Conservation (phyloP, 1,140 invertebrate species). For the Oncopodura yosiiana region DNA sequence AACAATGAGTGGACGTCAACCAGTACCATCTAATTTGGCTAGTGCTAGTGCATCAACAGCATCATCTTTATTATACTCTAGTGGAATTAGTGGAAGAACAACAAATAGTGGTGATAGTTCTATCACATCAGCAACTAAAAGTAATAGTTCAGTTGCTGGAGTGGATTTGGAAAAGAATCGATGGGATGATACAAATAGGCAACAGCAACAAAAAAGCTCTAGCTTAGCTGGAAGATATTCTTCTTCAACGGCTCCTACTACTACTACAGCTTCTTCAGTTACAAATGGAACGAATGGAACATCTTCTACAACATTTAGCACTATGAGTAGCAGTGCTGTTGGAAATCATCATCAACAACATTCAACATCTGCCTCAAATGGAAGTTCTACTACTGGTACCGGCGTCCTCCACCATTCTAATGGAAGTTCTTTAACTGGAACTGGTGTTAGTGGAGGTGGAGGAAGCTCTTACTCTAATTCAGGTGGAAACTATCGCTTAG, state of each 20-base stretch:
- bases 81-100: slow-evolving; percentile 1
- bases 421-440: slow-evolving; percentile 31
- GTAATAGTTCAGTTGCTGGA: background rate
- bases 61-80: slow-evolving; percentile 18
- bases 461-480: slow-evolving; percentile 14
- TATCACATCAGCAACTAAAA: slow-evolving; percentile 8
- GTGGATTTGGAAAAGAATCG: slow-evolving; percentile 21
- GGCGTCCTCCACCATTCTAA: slow-evolving; percentile 22
- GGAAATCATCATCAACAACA: slow-evolving; percentile 18
- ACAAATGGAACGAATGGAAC: background rate
- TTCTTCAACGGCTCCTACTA: background rate
- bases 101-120: slow-evolving; percentile 9
- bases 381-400: slow-evolving; percentile 13
- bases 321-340: slow-evolving; percentile 2
- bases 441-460: background rate
- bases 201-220: slow-evolving; percentile 30
- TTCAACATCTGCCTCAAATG: slow-evolving; percentile 7
- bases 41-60: slow-evolving; percentile 25
- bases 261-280: background rate
- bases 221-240: slow-evolving; percentile 24
- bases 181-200: slow-evolving; percentile 27
- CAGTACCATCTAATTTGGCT: slow-evolving; percentile 27
- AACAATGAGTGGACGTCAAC: slow-evolving; percentile 11
- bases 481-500: slow-evolving; percentile 38
- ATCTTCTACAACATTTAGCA: background rate